Conservation (phyloP, 2,113 vertebrate genomes). For the Notarius quadriscutis region DNA sequence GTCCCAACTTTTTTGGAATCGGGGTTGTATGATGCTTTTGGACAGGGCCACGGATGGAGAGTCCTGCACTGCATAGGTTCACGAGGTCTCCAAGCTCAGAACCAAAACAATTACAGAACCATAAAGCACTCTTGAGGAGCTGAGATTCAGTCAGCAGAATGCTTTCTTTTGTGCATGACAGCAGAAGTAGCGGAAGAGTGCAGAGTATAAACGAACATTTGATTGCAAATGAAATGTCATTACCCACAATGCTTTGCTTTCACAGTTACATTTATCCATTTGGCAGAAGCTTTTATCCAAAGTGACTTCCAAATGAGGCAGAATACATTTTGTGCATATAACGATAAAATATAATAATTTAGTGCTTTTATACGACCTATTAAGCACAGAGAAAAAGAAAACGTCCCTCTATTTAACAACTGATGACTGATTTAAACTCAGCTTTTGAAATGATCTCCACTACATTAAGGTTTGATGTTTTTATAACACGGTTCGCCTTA, state of each 20-base stretch:
- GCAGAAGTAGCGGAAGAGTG: background rate
- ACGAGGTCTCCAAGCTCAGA: background rate
- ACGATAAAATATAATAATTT: background rate
- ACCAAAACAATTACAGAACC: background rate
- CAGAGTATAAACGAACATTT: background rate
- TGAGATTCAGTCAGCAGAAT: background rate
- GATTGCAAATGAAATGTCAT: background rate
- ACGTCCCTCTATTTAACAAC: background rate
- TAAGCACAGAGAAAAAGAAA: background rate
- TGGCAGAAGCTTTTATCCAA: conserved; percentile 17
- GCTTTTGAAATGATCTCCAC: background rate
- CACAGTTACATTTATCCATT: background rate
- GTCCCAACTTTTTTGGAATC: too few relatives aligned
- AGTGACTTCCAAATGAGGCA: background rate
- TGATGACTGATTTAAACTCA: background rate
- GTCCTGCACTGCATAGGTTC: background rate
- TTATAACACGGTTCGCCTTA: background rate
- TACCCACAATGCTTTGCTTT: background rate
- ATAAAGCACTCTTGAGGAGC: background rate
- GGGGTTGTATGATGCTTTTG: background rate
- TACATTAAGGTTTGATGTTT: background rate
- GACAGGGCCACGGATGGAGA: background rate
- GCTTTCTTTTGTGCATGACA: background rate
- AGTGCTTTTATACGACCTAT: background rate
- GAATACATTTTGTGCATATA: background rate